Conservation (phyloP, 2,888 invertebrate species). For the Alsophila aescularia region DNA sequence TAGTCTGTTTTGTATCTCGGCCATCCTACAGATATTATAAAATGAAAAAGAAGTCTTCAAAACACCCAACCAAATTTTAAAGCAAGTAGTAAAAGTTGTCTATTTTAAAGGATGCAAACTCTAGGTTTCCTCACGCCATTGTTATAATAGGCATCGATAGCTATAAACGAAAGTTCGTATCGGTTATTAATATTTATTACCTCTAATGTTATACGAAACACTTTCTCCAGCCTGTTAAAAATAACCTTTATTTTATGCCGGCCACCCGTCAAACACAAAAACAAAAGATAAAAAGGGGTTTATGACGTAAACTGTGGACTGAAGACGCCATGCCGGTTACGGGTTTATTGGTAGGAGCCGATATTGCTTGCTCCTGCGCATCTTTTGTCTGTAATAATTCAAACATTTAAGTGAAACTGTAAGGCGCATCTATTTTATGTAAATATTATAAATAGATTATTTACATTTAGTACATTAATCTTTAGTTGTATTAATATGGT, state of each 20-base stretch:
- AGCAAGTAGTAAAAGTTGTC: slow-evolving; percentile 11
- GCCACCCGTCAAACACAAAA: slow-evolving; percentile 75
- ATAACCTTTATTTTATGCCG: slow-evolving; percentile 73
- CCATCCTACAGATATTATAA: too few relatives aligned
- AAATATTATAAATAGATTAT: too few relatives aligned
- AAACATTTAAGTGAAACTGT: background rate
- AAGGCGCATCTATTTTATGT: too few relatives aligned
- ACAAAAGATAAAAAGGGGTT: slow-evolving; percentile 55
- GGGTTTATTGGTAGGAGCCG: slow-evolving; percentile 45
- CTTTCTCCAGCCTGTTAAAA: slow-evolving; percentile 72
- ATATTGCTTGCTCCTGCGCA: slow-evolving; percentile 48
- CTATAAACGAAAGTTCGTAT: slow-evolving; percentile 71
- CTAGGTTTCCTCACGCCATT: slow-evolving; percentile 2
- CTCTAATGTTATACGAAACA: slow-evolving; percentile 65
- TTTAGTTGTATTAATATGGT: too few relatives aligned
- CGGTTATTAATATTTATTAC: slow-evolving; percentile 79
- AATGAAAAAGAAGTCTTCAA: too few relatives aligned
- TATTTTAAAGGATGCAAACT: slow-evolving; percentile 19
- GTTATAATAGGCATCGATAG: slow-evolving; percentile 39
- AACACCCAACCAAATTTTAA: slow-evolving; percentile 17
- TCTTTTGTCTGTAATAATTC: slow-evolving; percentile 32
- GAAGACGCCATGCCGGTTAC: slow-evolving; percentile 51
- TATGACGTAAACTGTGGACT: slow-evolving; percentile 53
- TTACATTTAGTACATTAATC: too few relatives aligned
- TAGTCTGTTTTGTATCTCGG: too few relatives aligned